phyloP scores from a whole-genome alignment of 2,113 vertebrate species.

The Thryonomys swinderianus region DNA sequence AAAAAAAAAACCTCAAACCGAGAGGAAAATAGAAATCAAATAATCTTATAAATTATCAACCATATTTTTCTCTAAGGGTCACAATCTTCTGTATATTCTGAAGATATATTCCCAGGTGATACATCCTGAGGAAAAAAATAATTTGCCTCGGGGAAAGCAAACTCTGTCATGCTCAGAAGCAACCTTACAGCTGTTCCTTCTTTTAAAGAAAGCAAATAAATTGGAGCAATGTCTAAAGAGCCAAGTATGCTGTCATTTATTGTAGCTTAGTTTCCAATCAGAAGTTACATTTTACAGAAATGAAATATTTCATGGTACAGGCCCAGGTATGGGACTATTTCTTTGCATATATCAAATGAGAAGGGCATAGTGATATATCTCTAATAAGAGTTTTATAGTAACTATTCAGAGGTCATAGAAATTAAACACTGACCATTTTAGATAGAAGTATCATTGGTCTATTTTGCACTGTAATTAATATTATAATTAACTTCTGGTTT shows the following conservation, averaged over 20 bases:
- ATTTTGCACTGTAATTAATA: constrained; percentile 48
- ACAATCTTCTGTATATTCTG: neutral
- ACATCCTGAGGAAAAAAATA: neutral
- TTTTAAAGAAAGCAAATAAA: constrained; percentile 48
- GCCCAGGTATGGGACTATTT: neutral
- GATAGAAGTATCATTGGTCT: neutral
- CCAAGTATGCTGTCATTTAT: constrained; percentile 21
- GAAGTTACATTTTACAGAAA: constrained; percentile 58
- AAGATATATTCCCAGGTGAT: neutral
- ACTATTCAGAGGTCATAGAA: neutral
- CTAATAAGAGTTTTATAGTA: constrained; percentile 7
- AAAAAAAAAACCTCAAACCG: neutral
- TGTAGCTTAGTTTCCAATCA: constrained; percentile 11
- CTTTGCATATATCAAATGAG: neutral
- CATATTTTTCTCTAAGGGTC: neutral
- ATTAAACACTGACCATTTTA: constrained; percentile 25
- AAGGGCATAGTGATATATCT: neutral
- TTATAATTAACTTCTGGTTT: constrained; percentile 20
- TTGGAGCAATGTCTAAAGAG: constrained; percentile 8
- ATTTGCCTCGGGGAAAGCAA: constrained; percentile 37
- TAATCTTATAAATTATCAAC: neutral
- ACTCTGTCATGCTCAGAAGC: neutral
- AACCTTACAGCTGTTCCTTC: neutral
- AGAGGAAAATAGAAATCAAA: constrained; percentile 16
- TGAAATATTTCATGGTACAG: constrained; percentile 13